These are phyloP conservation scores for Melanotaenia duboulayi DNA, from an alignment of 2,113 vertebrate species.

Conservation along the genomic window DNA sequence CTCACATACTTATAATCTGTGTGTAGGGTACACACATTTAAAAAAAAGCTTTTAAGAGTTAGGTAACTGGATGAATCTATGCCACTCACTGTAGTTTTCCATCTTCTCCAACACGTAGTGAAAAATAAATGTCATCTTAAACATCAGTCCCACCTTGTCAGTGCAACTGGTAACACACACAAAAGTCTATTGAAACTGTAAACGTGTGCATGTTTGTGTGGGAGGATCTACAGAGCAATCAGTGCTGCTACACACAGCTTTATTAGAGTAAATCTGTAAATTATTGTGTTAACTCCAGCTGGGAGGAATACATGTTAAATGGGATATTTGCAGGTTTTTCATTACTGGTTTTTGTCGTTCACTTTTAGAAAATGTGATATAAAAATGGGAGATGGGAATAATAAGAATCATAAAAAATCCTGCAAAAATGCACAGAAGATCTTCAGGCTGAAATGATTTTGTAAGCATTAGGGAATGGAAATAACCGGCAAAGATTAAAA, in stretches of 20 bases:
- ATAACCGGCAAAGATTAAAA: not conserved
- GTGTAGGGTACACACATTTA: conserved; percentile 30
- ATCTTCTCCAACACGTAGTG: conserved; percentile 59
- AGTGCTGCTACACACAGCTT: not conserved
- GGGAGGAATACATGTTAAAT: conserved; percentile 19
- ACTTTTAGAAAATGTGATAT: too few relatives aligned
- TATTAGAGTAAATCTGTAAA: not conserved
- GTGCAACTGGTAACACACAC: conserved; percentile 5
- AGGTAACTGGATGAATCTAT: conserved; percentile 46
- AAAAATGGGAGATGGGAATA: too few relatives aligned
- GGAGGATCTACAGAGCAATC: not conserved
- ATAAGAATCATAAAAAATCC: too few relatives aligned
- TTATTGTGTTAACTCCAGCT: not conserved
- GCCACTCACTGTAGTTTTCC: conserved; percentile 49
- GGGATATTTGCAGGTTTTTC: not conserved
- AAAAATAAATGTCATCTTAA: conserved; percentile 39
- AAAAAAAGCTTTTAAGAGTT: conserved; percentile 15
- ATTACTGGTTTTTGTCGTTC: too few relatives aligned
- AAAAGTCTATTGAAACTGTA: conserved; percentile 5
- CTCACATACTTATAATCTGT: not conserved
- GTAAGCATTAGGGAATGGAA: too few relatives aligned
- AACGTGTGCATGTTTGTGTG: conserved; percentile 10
- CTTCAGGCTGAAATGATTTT: too few relatives aligned
- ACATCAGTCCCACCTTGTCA: conserved; percentile 50
- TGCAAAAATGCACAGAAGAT: too few relatives aligned